These are phyloP conservation scores for Porites lutea DNA, from an alignment of 64 coral and sea anemone species.

Conservation along the genomic window DNA sequence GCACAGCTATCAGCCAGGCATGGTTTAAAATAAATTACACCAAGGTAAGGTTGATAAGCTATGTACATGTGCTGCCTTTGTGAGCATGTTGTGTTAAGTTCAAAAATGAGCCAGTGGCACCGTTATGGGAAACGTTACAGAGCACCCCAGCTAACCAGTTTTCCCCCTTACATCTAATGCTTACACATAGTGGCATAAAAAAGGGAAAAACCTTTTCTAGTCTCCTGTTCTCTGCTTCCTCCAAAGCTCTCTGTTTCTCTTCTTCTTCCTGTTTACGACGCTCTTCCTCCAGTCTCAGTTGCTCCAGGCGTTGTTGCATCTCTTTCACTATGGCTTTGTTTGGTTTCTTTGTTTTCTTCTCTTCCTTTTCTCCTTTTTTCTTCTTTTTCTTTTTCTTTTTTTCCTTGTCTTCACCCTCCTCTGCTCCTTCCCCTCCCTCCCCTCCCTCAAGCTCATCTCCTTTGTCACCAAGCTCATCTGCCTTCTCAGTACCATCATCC, in stretches of 20 bases:
- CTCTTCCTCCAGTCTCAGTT: conserved; percentile 86
- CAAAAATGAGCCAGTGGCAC: no score
- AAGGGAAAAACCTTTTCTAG: conserved; percentile 82
- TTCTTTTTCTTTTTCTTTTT: conserved; percentile 95
- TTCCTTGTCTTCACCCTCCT: conserved; percentile 62
- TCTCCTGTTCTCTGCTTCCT: conserved; percentile 92
- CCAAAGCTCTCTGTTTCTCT: conserved; percentile 69
- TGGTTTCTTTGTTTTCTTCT: conserved; percentile 90
- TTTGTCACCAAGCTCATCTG: conserved; percentile 23
- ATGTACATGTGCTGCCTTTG: no score
- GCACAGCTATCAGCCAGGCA: no score
- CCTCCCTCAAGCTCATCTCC: conserved; percentile 30
- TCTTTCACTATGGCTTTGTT: conserved; percentile 95
- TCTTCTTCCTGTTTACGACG: conserved; percentile 83
- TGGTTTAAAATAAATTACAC: no score
- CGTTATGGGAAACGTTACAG: no score
- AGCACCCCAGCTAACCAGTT: no score
- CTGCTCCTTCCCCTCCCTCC: conserved; percentile 51
- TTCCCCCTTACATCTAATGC: no score
- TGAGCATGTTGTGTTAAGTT: no score
- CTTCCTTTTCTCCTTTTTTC: conserved; percentile 87
- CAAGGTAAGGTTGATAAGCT: no score
- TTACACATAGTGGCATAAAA: background rate
- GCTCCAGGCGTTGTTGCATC: conserved; percentile 94
- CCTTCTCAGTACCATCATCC: background rate